Percentiles rank a stretch among this genome's conserved stretches.
These are phyloP conservation scores for Apoderus coryli DNA, from an alignment of 2,888 invertebrate genomes.

Conservation along the genomic window DNA sequence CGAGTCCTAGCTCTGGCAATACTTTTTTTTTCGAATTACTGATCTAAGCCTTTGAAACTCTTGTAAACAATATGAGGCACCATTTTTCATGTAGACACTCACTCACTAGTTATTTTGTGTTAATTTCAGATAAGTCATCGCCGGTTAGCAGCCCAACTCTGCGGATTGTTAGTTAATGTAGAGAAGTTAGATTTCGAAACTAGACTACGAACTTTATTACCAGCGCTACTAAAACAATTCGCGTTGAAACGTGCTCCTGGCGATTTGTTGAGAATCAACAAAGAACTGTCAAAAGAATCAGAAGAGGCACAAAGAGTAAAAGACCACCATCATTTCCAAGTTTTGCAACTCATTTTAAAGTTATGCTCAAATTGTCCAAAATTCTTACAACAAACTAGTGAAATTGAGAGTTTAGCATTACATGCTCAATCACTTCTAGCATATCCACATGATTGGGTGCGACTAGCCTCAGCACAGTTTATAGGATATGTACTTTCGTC, in stretches of 20 bases:
- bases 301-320: conserved; percentile 46
- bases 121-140: conserved; percentile 45
- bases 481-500: conserved; percentile 54
- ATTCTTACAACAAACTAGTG: conserved; percentile 38
- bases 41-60: no score
- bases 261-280: conserved; percentile 40
- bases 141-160: conserved; percentile 63
- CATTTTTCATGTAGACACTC: no score
- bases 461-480: conserved; percentile 61
- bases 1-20: no score
- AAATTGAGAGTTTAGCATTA: conserved; percentile 45
- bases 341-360: conserved; percentile 54
- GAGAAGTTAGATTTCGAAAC: conserved; percentile 57
- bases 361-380: conserved; percentile 47
- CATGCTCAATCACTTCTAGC: conserved; percentile 56
- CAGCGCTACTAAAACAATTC: conserved; percentile 35
- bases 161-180: conserved; percentile 63
- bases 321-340: conserved; percentile 64
- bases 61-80: no score
- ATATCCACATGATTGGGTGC: conserved; percentile 79
- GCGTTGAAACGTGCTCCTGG: conserved; percentile 33
- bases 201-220: conserved; percentile 45
- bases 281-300: conserved; percentile 21
- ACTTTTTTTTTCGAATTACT: no score
- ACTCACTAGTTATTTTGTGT: no score